Conservation (phyloP, 2,113 vertebrate species). For the Cyprinodon tularosa region DNA sequence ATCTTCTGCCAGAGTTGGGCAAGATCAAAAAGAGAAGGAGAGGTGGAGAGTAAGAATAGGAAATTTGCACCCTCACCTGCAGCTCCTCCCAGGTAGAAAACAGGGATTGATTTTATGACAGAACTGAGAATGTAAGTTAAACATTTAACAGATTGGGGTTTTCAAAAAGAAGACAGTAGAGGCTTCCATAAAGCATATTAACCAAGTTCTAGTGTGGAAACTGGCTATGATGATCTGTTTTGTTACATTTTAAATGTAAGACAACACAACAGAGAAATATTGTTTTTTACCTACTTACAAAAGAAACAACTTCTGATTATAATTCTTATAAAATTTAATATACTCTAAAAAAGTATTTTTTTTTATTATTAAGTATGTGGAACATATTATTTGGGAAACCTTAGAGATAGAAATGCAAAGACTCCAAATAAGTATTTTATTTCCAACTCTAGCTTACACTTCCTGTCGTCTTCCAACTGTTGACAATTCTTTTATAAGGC, state of each 20-base stretch:
- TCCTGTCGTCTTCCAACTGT: neutral
- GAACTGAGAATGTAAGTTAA: slow-evolving; percentile 57
- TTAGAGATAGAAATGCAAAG: neutral
- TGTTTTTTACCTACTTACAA: no score
- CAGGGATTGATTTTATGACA: slow-evolving; percentile 67
- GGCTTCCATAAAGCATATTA: slow-evolving; percentile 35
- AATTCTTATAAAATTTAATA: no score
- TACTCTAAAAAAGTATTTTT: no score
- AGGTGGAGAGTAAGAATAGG: slow-evolving; percentile 35
- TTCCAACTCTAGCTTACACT: neutral
- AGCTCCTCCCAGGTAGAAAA: slow-evolving; percentile 67
- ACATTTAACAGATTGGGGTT: slow-evolving; percentile 50
- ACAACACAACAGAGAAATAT: no score
- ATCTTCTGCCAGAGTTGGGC: slow-evolving; percentile 69
- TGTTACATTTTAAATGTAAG: neutral
- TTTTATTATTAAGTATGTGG: neutral
- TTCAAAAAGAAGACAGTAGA: slow-evolving; percentile 25
- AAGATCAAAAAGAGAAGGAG: slow-evolving; percentile 35
- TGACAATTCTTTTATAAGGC: neutral
- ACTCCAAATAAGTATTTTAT: neutral
- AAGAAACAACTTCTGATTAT: no score
- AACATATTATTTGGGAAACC: neutral
- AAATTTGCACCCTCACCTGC: slow-evolving; percentile 52
- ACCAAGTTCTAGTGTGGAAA: slow-evolving; percentile 38
- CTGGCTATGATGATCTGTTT: slow-evolving; percentile 27